Conservation (phyloP, 2,113 vertebrate genomes). For the Antechinus flavipes region DNA sequence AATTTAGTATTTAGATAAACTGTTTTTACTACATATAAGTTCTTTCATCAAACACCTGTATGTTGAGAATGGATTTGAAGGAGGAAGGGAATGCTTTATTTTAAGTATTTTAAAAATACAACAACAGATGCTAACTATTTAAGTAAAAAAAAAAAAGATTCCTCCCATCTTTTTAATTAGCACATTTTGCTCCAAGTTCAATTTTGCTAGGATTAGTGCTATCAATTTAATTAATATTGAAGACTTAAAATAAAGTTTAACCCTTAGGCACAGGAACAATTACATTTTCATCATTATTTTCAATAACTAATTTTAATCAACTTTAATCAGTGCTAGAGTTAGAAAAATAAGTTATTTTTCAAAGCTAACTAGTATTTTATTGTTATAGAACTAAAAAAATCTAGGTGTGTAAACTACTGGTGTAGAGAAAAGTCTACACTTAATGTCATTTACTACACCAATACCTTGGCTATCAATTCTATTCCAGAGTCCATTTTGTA, state of each 20-base stretch:
- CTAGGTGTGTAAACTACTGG: conserved; percentile 49
- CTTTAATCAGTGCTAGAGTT: conserved; percentile 59
- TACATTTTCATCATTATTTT: conserved; percentile 49
- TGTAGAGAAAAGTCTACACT: conserved; percentile 30
- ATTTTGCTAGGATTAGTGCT: conserved; percentile 29
- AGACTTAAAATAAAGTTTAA: conserved; percentile 79
- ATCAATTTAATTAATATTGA: conserved; percentile 67
- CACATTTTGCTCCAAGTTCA: conserved; percentile 55
- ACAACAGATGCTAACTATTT: conserved; percentile 29
- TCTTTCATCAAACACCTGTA: conserved; percentile 68
- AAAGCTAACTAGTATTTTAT: conserved; percentile 56
- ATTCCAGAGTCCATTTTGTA: conserved; percentile 34
- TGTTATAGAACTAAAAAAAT: conserved; percentile 49
- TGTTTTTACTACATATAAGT: conserved; percentile 38
- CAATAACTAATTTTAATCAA: conserved; percentile 56
- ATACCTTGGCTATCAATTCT: conserved; percentile 50
- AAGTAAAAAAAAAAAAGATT: conserved; percentile 58
- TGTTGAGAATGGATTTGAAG: conserved; percentile 71
- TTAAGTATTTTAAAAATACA: conserved; percentile 78
- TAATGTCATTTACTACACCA: conserved; percentile 50
- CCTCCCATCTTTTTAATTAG: conserved; percentile 64
- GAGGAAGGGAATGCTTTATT: conserved; percentile 82
- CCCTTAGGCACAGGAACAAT: conserved; percentile 67
- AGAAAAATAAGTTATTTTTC: conserved; percentile 68
- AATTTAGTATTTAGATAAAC: conserved; percentile 80